Conservation (phyloP, 2,888 invertebrate genomes). For the Lasioglossum marginatum region DNA sequence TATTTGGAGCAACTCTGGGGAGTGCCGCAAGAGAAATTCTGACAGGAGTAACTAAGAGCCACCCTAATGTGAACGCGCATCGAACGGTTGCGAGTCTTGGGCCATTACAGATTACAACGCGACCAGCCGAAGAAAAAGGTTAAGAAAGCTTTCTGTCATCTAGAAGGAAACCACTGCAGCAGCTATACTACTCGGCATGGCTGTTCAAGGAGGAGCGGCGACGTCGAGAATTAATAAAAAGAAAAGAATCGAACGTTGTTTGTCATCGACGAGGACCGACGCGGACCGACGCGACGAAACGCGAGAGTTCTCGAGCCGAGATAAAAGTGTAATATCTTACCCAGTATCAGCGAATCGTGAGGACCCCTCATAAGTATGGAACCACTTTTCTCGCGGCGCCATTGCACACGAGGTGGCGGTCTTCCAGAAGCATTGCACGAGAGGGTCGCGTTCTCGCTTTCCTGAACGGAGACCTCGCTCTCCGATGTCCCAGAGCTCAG, state of each 20-base stretch:
- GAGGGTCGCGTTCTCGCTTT: conserved; percentile 91
- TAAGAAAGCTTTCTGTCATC: not conserved
- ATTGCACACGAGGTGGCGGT: conserved; percentile 88
- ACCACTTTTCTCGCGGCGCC: conserved; percentile 80
- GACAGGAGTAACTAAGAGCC: too few relatives aligned
- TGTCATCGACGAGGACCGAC: conserved; percentile 42
- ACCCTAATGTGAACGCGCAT: not conserved
- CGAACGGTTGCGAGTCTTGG: not conserved
- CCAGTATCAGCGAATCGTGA: conserved; percentile 76
- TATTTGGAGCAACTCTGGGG: too few relatives aligned
- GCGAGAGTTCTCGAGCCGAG: conserved; percentile 55
- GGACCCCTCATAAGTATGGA: conserved; percentile 76
- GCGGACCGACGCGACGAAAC: not conserved
- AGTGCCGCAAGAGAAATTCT: too few relatives aligned
- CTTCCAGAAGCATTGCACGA: conserved; percentile 91
- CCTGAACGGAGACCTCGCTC: conserved; percentile 90
- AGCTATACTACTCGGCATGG: not conserved
- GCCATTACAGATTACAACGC: too few relatives aligned
- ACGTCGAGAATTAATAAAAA: conserved; percentile 51
- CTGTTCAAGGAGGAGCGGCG: conserved; percentile 2
- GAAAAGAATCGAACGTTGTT: conserved; percentile 52
- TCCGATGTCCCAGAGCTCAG: conserved; percentile 90
- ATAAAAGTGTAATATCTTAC: conserved; percentile 68
- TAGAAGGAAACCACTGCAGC: not conserved
- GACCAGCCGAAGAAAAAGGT: not conserved